Percentiles rank a stretch among this genome's conserved stretches.
These are phyloP conservation scores for Osmerus eperlanus DNA, from an alignment of 2,113 vertebrate species.

Conservation along the genomic window DNA sequence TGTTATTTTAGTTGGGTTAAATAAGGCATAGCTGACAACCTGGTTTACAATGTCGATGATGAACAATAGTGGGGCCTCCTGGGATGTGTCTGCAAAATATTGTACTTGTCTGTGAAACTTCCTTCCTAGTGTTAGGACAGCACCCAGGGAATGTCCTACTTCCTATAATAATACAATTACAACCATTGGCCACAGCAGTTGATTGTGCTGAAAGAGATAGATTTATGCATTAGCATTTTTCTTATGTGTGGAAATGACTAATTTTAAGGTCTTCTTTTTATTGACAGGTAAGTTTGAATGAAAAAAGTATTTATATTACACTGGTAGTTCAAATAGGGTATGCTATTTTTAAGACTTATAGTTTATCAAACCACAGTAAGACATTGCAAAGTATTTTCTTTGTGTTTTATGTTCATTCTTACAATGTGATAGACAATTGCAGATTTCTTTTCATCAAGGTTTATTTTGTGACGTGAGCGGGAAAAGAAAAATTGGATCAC, in stretches of 20 bases:
- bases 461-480: background rate
- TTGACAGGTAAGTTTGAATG: slow-evolving; percentile 1
- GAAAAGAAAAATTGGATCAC: slow-evolving; percentile 5
- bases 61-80: too few species aligned
- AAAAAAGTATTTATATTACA: background rate
- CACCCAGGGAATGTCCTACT: background rate
- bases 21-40: too few species aligned
- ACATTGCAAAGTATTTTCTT: background rate
- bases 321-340: background rate
- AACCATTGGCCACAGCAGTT: background rate
- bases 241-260: background rate
- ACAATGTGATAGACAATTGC: background rate
- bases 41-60: too few species aligned
- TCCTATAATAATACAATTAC: background rate
- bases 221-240: background rate
- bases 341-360: background rate
- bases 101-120: background rate
- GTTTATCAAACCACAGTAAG: background rate
- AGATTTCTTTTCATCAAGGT: slow-evolving; percentile 17
- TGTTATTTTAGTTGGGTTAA: too few species aligned
- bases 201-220: background rate
- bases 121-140: background rate
- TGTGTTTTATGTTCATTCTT: background rate
- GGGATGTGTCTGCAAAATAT: background rate
- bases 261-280: background rate